These are phyloP conservation scores for Holacanthella duospinosa DNA, from an alignment of 2,888 invertebrate genomes.

Conservation along the genomic window DNA sequence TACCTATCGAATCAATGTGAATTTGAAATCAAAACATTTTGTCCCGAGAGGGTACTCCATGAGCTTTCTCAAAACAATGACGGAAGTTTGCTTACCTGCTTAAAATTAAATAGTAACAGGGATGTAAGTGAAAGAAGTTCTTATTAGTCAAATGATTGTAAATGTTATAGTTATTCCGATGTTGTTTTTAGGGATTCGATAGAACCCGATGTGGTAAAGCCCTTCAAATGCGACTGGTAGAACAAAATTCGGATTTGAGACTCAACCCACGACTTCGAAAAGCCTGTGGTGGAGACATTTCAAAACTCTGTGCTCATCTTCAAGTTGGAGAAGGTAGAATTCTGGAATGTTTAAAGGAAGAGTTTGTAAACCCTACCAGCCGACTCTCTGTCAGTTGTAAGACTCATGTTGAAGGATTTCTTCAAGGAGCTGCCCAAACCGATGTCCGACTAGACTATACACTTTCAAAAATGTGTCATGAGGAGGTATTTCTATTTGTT, in stretches of 20 bases:
- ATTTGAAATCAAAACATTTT: slow-evolving; percentile 74
- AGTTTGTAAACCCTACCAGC: slow-evolving; percentile 22
- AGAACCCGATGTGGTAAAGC: slow-evolving; percentile 64
- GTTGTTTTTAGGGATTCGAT: slow-evolving; percentile 53
- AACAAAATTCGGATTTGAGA: slow-evolving; percentile 75
- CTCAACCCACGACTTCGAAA: slow-evolving; percentile 50
- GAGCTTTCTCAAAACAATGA: neutral
- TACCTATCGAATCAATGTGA: slow-evolving; percentile 72
- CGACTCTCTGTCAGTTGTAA: slow-evolving; percentile 50
- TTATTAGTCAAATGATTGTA: neutral
- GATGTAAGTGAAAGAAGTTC: slow-evolving; percentile 29
- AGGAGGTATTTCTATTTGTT: slow-evolving; percentile 49
- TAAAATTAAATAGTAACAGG: slow-evolving; percentile 23
- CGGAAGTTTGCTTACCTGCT: slow-evolving; percentile 44
- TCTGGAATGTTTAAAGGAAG: slow-evolving; percentile 30
- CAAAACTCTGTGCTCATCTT: slow-evolving; percentile 55
- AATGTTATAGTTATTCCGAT: neutral
- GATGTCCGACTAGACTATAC: slow-evolving; percentile 85
- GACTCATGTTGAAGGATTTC: slow-evolving; percentile 65
- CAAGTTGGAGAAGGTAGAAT: slow-evolving; percentile 30
- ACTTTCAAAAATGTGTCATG: slow-evolving; percentile 64
- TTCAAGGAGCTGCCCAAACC: slow-evolving; percentile 70
- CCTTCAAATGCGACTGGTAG: slow-evolving; percentile 77
- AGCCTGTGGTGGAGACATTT: slow-evolving; percentile 71
- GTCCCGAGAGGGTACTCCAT: slow-evolving; percentile 51